Percentiles rank a stretch among this genome's conserved stretches.
These are phyloP conservation scores for Syngnathus typhle DNA, from an alignment of 2,113 vertebrate species.

Conservation along the genomic window DNA sequence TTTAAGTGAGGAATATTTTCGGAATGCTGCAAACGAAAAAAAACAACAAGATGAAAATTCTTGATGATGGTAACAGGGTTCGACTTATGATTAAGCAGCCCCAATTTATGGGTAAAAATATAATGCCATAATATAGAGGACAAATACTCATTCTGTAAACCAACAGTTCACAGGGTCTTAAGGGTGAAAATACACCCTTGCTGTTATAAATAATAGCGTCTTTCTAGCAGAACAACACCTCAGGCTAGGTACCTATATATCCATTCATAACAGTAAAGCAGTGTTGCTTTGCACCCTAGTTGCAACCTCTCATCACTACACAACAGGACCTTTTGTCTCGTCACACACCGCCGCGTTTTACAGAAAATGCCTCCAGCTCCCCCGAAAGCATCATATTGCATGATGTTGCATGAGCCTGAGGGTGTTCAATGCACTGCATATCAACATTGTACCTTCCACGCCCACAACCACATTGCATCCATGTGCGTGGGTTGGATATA, in stretches of 20 bases:
- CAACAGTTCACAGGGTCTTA: not conserved
- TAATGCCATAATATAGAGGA: not conserved
- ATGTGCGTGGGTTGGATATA: conserved; percentile 34
- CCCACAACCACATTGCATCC: conserved; percentile 26
- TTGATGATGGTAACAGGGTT: no score
- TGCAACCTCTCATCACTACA: not conserved
- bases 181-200: not conserved
- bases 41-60: no score
- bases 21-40: no score
- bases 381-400: conserved; percentile 26
- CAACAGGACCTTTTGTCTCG: conserved; percentile 32
- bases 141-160: not conserved
- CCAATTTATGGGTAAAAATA: not conserved
- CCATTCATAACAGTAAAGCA: conserved; percentile 9
- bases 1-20: no score
- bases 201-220: not conserved
- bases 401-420: conserved; percentile 13
- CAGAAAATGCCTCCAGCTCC: conserved; percentile 17
- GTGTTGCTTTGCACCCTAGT: not conserved
- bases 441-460: conserved; percentile 9
- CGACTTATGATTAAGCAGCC: no score
- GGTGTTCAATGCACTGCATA: conserved; percentile 26
- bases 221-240: not conserved
- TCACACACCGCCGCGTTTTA: conserved; percentile 20
- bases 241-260: not conserved